These are phyloP conservation scores for Yponomeuta cagnagella DNA, from an alignment of 2,888 invertebrate species.

Conservation along the genomic window DNA sequence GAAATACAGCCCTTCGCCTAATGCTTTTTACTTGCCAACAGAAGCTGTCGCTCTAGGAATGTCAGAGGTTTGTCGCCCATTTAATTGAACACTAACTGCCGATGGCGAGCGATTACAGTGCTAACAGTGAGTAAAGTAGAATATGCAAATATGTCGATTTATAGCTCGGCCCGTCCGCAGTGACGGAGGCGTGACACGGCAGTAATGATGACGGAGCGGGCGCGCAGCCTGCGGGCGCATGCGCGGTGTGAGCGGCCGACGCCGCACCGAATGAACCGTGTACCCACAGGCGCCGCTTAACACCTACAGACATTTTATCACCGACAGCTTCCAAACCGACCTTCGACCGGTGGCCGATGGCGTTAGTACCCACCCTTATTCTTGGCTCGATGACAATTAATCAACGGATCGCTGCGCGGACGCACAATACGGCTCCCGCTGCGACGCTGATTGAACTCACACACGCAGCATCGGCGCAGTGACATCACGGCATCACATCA, in stretches of 20 bases:
- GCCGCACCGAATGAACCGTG: background rate
- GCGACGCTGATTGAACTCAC: conserved; percentile 9
- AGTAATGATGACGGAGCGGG: background rate
- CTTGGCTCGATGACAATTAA: background rate
- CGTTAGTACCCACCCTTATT: background rate
- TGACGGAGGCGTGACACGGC: background rate
- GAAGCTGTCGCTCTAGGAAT: background rate
- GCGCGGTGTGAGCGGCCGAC: background rate
- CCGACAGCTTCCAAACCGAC: background rate
- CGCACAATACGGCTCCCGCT: conserved; percentile 5
- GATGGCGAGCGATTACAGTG: background rate
- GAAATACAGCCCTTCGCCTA: background rate
- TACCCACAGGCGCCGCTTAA: background rate
- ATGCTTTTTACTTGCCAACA: background rate
- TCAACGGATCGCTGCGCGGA: background rate
- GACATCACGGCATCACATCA: background rate
- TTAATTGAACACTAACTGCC: background rate
- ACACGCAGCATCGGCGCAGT: background rate
- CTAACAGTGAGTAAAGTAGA: background rate
- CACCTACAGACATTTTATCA: background rate
- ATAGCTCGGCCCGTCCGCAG: background rate
- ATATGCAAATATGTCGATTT: background rate
- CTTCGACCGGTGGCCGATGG: background rate
- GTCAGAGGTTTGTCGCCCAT: background rate
- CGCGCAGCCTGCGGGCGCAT: background rate